Evolutionary conservation across 2,797 vertebrate genomes (phyloP).

Genomic region (Phrynocephalus vlangalii): DNA sequence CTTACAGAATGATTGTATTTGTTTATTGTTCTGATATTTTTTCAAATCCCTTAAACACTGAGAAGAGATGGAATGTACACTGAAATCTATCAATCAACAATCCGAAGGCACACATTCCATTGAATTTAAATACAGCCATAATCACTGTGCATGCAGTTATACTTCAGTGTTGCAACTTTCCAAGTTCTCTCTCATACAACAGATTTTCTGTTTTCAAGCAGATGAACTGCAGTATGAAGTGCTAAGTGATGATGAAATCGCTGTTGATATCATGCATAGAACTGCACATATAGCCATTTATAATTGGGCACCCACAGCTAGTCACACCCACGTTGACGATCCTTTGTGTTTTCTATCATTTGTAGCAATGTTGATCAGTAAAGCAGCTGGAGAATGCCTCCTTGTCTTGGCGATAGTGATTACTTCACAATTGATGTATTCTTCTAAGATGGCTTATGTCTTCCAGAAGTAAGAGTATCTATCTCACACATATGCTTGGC

Average conservation of each 20-base stretch:
- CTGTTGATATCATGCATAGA: neutral
- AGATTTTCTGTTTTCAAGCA: constrained; percentile 35
- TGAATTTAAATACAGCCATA: constrained; percentile 32
- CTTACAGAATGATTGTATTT: neutral
- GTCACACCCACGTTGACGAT: constrained; percentile 38
- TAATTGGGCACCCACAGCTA: neutral
- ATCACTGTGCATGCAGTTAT: neutral
- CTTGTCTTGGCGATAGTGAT: constrained; percentile 40
- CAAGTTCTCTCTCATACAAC: constrained; percentile 20
- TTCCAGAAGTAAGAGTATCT: constrained; percentile 50
- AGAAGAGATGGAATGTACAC: neutral
- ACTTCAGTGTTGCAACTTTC: neutral
- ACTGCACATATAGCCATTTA: neutral
- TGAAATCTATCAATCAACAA: neutral
- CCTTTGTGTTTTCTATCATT: constrained; percentile 11
- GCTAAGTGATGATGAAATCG: neutral
- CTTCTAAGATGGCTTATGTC: constrained; percentile 42
- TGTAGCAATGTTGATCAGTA: constrained; percentile 41
- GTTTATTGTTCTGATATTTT: neutral
- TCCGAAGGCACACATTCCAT: constrained; percentile 35
- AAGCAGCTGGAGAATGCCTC: constrained; percentile 22
- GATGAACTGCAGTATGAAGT: neutral
- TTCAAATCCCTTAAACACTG: neutral
- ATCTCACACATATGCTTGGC: constrained; percentile 47
- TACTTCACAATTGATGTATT: constrained; percentile 46